Evolutionary conservation across 2,113 vertebrate species (phyloP), one percentile per base, ranked within the genome.

Genomic region (Elephas maximus): DNA sequence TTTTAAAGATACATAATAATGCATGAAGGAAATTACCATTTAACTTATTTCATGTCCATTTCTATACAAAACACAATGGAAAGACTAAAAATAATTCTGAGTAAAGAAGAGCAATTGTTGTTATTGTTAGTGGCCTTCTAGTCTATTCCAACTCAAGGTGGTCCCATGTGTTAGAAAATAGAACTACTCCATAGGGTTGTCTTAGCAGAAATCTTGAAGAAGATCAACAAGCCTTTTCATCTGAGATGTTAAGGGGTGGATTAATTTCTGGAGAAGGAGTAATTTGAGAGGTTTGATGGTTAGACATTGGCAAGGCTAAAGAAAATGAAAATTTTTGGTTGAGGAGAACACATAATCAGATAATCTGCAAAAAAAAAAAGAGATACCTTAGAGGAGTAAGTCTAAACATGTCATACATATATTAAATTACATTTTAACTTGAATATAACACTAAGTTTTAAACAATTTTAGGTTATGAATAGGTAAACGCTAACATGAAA

Each of bases 401-500:
- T 80, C 5, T 26, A 67, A 74, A 1, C 30, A 62, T 73, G 33
- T 33, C 9, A 28, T 24, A 44, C 37, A 83, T 45, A 81, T 41
- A 41, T 45, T n/a, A 8, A 94, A 86, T 65, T 85, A 91, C 65
- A 77, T 88, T 53, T 69, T 33, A 92, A 48, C 11, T 84, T 91
- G 9, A 4, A 63, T 73, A 60, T 41, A 80, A 89, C 26, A 73
- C 41, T 33, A 88, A 79, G 14, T 53, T 90, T 89, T 65, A 93
- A 78, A 65, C 6, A 67, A 48, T 5, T 86, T 73, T 82, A 78
- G 26, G 1, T 79, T 41, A 67, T 97, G 33, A 86, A 28, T 73
- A 33, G 30, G 62, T 78, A 92, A 94, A 94, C 79, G 65, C 41
- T 33, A 93, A 90, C 10, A 26, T 62, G 26, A 95, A 94, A 79